Percentiles rank a stretch among this genome's conserved stretches.
Conservation (phyloP, 2,888 invertebrate species). For the Ennomos fuscantarius region DNA sequence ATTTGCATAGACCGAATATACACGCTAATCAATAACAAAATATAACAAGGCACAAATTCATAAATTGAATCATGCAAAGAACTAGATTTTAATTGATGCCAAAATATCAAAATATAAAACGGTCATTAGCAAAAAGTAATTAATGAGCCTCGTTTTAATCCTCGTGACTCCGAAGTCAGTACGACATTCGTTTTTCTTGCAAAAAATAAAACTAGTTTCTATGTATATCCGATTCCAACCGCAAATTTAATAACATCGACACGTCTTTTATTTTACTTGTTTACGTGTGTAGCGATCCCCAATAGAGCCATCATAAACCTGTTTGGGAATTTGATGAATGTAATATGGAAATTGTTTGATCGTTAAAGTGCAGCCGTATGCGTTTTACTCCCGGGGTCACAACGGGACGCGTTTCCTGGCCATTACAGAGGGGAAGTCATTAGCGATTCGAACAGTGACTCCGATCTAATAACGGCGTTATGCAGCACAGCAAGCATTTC, state of each 20-base stretch:
- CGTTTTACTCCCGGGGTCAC: slow-evolving; percentile 42
- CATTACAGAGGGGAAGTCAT: slow-evolving; percentile 73
- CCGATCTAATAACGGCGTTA: slow-evolving; percentile 72
- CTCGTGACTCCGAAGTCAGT: background rate
- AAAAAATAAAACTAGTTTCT: slow-evolving; percentile 9
- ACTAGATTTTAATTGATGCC: slow-evolving; percentile 7
- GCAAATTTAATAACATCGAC: background rate
- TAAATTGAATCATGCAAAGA: background rate
- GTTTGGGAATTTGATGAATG: slow-evolving; percentile 1
- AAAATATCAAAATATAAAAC: slow-evolving; percentile 7
- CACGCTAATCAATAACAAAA: background rate
- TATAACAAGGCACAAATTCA: slow-evolving; percentile 3
- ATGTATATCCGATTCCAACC: background rate
- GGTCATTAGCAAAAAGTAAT: slow-evolving; percentile 1
- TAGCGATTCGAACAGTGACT: slow-evolving; percentile 67
- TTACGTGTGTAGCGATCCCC: slow-evolving; percentile 3
- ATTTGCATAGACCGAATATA: slow-evolving; percentile 47
- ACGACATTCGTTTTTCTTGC: slow-evolving; percentile 10
- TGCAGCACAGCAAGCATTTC: slow-evolving; percentile 56
- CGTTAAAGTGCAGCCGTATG: slow-evolving; percentile 36
- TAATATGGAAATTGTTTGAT: slow-evolving; percentile 7
- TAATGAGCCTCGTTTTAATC: slow-evolving; percentile 9
- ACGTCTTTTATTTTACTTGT: slow-evolving; percentile 1
- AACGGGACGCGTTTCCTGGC: slow-evolving; percentile 69
- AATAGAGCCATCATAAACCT: slow-evolving; percentile 8